Evolutionary conservation across 23 tunicate genomes (phyloP).

Genomic region (Ciona savignyi): DNA sequence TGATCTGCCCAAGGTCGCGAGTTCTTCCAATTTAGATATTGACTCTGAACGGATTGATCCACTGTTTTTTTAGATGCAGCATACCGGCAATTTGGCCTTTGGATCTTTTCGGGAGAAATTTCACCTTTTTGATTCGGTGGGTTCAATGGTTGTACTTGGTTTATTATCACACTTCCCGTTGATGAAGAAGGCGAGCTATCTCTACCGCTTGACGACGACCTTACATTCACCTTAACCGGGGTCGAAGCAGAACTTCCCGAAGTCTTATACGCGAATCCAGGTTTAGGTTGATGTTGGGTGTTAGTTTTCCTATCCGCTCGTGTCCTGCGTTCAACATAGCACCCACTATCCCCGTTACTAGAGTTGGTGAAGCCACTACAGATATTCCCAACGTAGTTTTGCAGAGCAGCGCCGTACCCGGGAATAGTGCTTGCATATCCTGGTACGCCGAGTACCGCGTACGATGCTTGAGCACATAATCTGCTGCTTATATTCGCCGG

Average conservation of each 20-base stretch:
- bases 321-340: conserved; percentile 9
- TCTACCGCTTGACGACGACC: conserved; percentile 11
- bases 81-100: neutral
- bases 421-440: neutral
- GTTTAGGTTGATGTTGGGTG: neutral
- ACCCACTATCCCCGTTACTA: neutral
- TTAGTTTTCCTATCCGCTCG: conserved; percentile 1
- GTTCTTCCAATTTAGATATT: conserved; percentile 17
- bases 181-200: neutral
- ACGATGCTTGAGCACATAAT: neutral
- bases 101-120: neutral
- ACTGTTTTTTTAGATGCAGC: neutral
- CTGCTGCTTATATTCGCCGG: neutral
- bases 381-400: conserved; percentile 1
- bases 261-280: neutral
- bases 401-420: neutral
- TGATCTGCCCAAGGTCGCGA: neutral
- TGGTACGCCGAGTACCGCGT: neutral
- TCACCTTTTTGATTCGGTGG: neutral
- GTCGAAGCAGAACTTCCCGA: neutral
- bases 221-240: neutral
- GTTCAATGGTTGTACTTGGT: neutral
- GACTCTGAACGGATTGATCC: neutral
- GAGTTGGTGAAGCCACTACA: neutral
- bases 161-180: neutral